phyloP scores from a whole-genome alignment of 2,888 invertebrate genomes.

The Pristionchus fissidentatus region DNA sequence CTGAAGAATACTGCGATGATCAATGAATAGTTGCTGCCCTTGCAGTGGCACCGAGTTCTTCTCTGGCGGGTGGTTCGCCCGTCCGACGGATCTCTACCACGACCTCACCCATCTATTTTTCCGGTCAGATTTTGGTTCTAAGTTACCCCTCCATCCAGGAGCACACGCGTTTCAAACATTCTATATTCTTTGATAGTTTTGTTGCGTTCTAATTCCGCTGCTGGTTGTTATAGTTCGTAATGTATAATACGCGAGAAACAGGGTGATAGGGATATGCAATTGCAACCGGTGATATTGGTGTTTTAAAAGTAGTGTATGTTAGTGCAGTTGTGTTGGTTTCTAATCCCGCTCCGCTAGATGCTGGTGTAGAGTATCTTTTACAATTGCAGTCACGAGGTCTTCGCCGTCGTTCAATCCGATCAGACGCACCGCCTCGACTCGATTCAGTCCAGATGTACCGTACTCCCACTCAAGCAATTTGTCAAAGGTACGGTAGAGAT shows the following conservation, averaged over 20 bases:
- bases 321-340: too few relatives aligned
- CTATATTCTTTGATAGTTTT: too few relatives aligned
- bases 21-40: conserved; percentile 60
- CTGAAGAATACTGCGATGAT: neutral
- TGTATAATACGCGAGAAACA: neutral
- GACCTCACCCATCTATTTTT: conserved; percentile 83
- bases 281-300: too few relatives aligned
- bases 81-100: conserved; percentile 89
- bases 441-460: conserved; percentile 91
- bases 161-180: too few relatives aligned
- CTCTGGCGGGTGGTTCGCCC: conserved; percentile 92
- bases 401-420: conserved; percentile 79
- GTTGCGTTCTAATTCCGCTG: too few relatives aligned
- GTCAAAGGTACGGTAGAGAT: conserved; percentile 62
- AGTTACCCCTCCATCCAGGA: too few relatives aligned
- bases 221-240: too few relatives aligned
- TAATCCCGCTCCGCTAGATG: too few relatives aligned
- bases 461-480: conserved; percentile 89
- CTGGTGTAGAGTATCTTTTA: neutral
- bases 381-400: conserved; percentile 48
- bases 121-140: conserved; percentile 89
- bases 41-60: conserved; percentile 90
- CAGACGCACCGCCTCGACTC: conserved; percentile 91
- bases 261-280: too few relatives aligned
- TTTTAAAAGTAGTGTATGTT: too few relatives aligned